Evolutionary conservation across 2,888 invertebrate genomes (phyloP).

Genomic region (Coremacera marginata): DNA sequence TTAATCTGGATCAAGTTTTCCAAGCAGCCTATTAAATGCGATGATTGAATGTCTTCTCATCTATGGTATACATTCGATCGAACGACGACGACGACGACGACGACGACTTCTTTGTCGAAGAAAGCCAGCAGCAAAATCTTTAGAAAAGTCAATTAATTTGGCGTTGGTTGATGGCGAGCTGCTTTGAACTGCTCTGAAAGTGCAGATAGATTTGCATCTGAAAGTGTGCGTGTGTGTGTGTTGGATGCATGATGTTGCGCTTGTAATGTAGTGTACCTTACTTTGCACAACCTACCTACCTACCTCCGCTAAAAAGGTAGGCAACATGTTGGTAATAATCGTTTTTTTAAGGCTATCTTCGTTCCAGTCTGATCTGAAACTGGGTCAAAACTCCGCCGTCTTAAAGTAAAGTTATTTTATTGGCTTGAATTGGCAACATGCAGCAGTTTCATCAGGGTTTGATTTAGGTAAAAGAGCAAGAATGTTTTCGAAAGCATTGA

Average conservation of each 20-base stretch:
- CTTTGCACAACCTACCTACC: no score
- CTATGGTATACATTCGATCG: background rate
- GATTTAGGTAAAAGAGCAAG: no score
- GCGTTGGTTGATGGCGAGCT: constrained; percentile 39
- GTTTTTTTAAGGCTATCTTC: constrained; percentile 14
- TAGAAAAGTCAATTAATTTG: constrained; percentile 39
- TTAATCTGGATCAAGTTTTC: constrained; percentile 42
- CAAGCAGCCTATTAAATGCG: constrained; percentile 25
- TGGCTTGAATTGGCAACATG: no score
- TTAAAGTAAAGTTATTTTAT: constrained; percentile 10
- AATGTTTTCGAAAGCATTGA: constrained; percentile 9
- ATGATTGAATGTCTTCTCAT: constrained; percentile 36
- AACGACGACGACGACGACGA: no score
- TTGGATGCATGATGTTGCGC: background rate
- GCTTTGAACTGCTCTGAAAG: background rate
- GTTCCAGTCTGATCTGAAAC: constrained; percentile 34
- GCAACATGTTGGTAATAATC: constrained; percentile 39
- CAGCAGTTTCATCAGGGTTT: no score
- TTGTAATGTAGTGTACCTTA: no score
- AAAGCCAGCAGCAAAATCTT: background rate
- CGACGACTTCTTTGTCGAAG: background rate
- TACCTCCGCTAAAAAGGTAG: no score
- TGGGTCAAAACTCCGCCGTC: constrained; percentile 49
- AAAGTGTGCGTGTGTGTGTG: constrained; percentile 37
- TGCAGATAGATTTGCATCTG: constrained; percentile 39